Base-by-base conservation (phyloP, 2,888 invertebrate genomes). In the Glaucopsyche alexis region DNA sequence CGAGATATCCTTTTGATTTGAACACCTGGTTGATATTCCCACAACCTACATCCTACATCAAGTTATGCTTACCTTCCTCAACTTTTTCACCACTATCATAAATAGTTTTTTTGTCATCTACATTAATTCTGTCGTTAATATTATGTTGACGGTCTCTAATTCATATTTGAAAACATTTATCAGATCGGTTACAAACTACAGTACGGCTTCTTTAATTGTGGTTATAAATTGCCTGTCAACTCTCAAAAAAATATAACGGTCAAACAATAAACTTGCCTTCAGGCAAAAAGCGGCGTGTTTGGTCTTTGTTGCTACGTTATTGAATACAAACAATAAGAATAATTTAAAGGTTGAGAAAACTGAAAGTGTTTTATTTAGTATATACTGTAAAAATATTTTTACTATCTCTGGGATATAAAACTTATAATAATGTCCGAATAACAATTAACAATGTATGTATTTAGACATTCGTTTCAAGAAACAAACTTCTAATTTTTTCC, bases 1-100 rank as follows among this genome's bases (percentile, higher is more conserved):
- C 7, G 47, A 60, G 19, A n/a, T n/a, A 67, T 67, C 42, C 67
- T 67, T 67, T 45, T 45, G 16, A 60, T 60, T 60, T 16, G 45
- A 67, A 67, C 67, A 67, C 67, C 67, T 67, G 67, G 67, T 42
- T 9, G 13, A 19, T 60, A 45, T 67, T 67, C 67, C 67, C 67
- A 67, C 67, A 45, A 45, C 29, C 60, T 60, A 38, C 45, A 67
- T 67, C 67, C 67, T 45, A 42, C 40, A 67, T 45, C 66, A 42
- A 60, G 7, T 47, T 47, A 47, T 19, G n/a, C 45, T 45, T 45
- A 45, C 42, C 45, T 42, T 66, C 16, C 66, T 42, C 42, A 67
- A 45, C 60, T 60, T 60, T 60, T 60, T 60, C 60, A 60, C 60
- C 55, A 19, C 8, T 55, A 55, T 55, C 55, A 55, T 60, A 55